Evolutionary conservation across 2,888 invertebrate species (phyloP).

Genomic region (Embidobia sp.): DNA sequence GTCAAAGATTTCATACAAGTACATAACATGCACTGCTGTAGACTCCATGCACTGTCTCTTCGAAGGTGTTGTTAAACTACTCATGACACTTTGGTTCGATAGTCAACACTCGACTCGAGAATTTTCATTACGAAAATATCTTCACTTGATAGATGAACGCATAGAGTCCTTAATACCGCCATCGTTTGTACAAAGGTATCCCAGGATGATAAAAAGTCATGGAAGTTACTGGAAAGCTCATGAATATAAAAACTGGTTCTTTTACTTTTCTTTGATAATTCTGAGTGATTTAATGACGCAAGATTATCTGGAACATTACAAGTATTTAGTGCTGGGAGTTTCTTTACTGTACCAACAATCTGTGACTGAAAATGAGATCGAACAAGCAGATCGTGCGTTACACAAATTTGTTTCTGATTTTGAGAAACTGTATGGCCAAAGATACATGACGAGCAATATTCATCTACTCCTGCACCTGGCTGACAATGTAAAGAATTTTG

Average conservation of each 20-base stretch:
- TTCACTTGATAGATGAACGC: conserved; percentile 6
- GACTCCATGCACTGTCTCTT: conserved; percentile 58
- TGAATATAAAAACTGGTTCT: conserved; percentile 63
- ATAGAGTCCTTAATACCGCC: conserved; percentile 36
- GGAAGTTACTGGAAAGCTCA: conserved; percentile 65
- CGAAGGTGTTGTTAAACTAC: conserved; percentile 23
- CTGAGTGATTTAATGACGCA: conserved; percentile 57
- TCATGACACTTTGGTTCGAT: conserved; percentile 42
- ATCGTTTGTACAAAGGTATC: conserved; percentile 50
- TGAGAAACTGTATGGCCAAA: conserved; percentile 54
- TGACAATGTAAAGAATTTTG: conserved; percentile 32
- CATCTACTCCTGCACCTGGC: conserved; percentile 63
- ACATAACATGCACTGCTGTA: conserved; percentile 27
- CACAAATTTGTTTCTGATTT: conserved; percentile 55
- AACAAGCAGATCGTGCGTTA: conserved; percentile 36
- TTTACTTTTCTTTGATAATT: conserved; percentile 64
- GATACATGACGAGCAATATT: conserved; percentile 63
- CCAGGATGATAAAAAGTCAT: conserved; percentile 52
- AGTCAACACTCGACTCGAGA: background rate
- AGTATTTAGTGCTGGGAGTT: conserved; percentile 40
- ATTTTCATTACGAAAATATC: conserved; percentile 22
- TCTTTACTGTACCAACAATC: conserved; percentile 44
- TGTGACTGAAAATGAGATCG: conserved; percentile 46
- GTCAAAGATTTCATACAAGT: conserved; percentile 15
- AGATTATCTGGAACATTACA: conserved; percentile 63